A percentile compares a stretch with the other conserved stretches of the same genome.
Evolutionary conservation across 2,888 invertebrate species (phyloP).

Genomic region (Agriotes lineatus): DNA sequence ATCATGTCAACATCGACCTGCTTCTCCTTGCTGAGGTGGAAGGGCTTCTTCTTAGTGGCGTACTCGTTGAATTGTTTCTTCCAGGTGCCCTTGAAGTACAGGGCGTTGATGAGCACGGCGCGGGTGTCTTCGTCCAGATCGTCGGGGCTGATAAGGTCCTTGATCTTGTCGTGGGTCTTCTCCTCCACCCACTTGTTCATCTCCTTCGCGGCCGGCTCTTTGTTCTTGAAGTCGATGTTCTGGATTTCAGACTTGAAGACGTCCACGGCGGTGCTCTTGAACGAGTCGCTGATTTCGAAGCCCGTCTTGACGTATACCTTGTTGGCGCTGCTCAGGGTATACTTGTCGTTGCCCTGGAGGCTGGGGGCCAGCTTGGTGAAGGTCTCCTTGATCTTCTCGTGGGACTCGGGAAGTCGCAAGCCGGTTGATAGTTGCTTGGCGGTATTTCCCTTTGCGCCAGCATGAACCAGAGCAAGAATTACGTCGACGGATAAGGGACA

Average conservation of each 20-base stretch:
- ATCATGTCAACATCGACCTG: conserved; percentile 56
- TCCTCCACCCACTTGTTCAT: conserved; percentile 62
- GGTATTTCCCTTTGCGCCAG: conserved; percentile 59
- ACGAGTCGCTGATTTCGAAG: conserved; percentile 69
- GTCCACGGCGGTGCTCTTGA: conserved; percentile 70
- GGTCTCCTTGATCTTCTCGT: conserved; percentile 29
- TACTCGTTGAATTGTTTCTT: conserved; percentile 43
- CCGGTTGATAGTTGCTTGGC: conserved; percentile 52
- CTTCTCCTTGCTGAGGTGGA: conserved; percentile 49
- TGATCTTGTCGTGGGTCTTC: conserved; percentile 53
- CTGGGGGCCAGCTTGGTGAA: conserved; percentile 47
- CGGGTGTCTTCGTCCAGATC: conserved; percentile 50
- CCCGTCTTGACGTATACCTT: conserved; percentile 74
- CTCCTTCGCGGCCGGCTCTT: conserved; percentile 46
- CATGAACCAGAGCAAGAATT: conserved; percentile 56
- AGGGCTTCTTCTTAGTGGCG: conserved; percentile 50
- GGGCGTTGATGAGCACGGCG: conserved; percentile 59
- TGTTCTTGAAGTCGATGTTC: conserved; percentile 54
- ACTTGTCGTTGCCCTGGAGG: conserved; percentile 47
- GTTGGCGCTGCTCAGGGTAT: conserved; percentile 57
- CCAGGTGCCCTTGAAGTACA: conserved; percentile 61
- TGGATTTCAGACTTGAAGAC: conserved; percentile 75
- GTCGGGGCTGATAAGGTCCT: conserved; percentile 53
- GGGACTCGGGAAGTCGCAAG: conserved; percentile 46
- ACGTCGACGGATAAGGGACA: conserved; percentile 60